Evolutionary conservation across 1,140 invertebrate species (phyloP), one percentile per base, ranked within the genome.

Genomic region (Anoplophora glabripennis): DNA sequence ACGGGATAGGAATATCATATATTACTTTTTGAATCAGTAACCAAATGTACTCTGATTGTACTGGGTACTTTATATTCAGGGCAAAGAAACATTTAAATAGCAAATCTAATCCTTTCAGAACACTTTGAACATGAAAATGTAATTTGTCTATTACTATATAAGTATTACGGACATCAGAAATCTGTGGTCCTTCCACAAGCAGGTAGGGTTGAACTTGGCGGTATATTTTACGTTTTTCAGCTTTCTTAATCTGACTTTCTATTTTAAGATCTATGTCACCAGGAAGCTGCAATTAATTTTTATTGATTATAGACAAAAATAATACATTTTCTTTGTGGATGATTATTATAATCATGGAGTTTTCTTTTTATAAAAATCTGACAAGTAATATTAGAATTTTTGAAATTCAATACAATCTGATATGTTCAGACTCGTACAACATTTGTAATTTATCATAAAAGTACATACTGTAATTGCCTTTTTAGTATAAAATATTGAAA

Each of bases 21-120:
- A 49, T 49, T 28, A 28, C 40, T 15, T 55, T 38, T 47, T 55
- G 53, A 37, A 55, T 55, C 45, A 55, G 33, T 10, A 37, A 18
- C n/a, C 41, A 55, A 55, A 55, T 55, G 21, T 55, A 42, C 45
- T 55, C 53, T 7, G 33, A 17, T 46, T 55, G 40, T 12, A 45
- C 18, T 10, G 53, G 53, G 34, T 55, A 55, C 34, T 55, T 18
- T 14, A 36, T 15, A 18, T 45, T 9, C 44, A 45, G 12, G 12
- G 34, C 40, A 33, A 45, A 45, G 34, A 55, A 55, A 9, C 10
- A 9, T 55, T 55, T 55, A 46, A 55, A 55, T 17, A 42, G 35
- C 10, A 34, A 11, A 33, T 55, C 53, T 12, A 55, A 44, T 21
- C 8, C 17, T 18, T 55, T 35, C 9, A 44, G 21, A 11, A 40